Evolutionary conservation across 2,888 invertebrate species (phyloP), one percentile per base, ranked within the genome.

Genomic region (Oligia strigilis): DNA sequence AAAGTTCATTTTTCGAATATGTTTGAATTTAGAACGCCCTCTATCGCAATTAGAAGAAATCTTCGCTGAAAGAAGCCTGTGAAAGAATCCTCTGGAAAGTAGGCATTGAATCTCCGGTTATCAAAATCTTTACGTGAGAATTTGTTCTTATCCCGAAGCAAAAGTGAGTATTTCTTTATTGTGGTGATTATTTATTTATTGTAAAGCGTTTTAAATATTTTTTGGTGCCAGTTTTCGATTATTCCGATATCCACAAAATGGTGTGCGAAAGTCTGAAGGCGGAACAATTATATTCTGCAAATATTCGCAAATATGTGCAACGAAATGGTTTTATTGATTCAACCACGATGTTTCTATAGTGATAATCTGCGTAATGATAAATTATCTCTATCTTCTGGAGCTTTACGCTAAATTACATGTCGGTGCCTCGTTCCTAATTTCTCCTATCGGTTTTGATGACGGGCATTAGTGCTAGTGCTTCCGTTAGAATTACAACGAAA

Each of bases 41-140:
- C 96, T 97, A 90, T 91, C 93, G 94, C 92, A 93, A 91, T 90
- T 88, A 90, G 89, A 91, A 91, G 91, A 90, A 92, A 93, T 93
- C 91, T 93, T 90, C 88, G 88, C 92, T 96, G 97, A 97, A 96
- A 97, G 97, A 97, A 97, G 96, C 97, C 94, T 94, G 93, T 97
- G 97, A 95, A 97, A 97, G 97, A 97, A 96, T 96, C 97, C 96
- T 96, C 96, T 96, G 94, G 95, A 96, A 96, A 96, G 95, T 95
- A 96, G 96, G 95, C 97, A 97, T 94, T 94, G 95, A 95, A 95
- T 95, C 96, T 96, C 96, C 96, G 95, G 96, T 95, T 91, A 96
- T 96, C 97, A 96, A 97, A 97, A 97, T 97, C 97, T 95, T 96
- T 96, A 95, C 95, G 97, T 96, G 97, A 95, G 93, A 96, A 95